Conservation (phyloP, 2,797 vertebrate species). For the Mallotus villosus region DNA sequence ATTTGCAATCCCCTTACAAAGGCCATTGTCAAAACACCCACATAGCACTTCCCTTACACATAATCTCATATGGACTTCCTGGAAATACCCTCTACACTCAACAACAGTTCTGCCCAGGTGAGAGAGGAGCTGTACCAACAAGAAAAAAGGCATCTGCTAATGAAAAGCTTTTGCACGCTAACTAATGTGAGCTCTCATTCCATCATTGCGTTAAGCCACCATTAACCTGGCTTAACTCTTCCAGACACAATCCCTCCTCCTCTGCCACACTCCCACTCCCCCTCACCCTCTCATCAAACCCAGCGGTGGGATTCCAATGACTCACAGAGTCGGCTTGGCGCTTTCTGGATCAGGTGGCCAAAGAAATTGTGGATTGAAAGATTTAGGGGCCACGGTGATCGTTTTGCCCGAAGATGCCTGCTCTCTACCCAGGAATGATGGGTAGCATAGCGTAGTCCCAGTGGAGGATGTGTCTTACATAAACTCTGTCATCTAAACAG, state of each 20-base stretch:
- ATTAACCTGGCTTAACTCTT: slow-evolving; percentile 52
- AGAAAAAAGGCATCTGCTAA: neutral
- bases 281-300: slow-evolving; percentile 7
- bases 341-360: neutral
- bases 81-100: neutral
- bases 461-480: slow-evolving; percentile 16
- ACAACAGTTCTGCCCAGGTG: neutral
- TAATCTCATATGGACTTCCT: neutral
- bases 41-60: neutral
- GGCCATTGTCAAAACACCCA: neutral
- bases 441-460: neutral
- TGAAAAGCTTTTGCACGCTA: neutral
- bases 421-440: slow-evolving; percentile 20
- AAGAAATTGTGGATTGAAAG: neutral
- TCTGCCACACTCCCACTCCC: neutral
- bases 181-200: slow-evolving; percentile 36
- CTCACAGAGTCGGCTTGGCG: neutral
- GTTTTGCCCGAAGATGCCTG: neutral
- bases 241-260: slow-evolving; percentile 14
- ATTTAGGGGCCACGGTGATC: too few relatives aligned
- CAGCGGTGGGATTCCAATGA: slow-evolving; percentile 12
- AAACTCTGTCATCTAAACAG: slow-evolving; percentile 25
- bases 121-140: neutral
- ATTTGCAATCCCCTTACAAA: neutral
- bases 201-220: slow-evolving; percentile 52